Conservation (phyloP, 1,140 invertebrate genomes). For the Diprion similis region DNA sequence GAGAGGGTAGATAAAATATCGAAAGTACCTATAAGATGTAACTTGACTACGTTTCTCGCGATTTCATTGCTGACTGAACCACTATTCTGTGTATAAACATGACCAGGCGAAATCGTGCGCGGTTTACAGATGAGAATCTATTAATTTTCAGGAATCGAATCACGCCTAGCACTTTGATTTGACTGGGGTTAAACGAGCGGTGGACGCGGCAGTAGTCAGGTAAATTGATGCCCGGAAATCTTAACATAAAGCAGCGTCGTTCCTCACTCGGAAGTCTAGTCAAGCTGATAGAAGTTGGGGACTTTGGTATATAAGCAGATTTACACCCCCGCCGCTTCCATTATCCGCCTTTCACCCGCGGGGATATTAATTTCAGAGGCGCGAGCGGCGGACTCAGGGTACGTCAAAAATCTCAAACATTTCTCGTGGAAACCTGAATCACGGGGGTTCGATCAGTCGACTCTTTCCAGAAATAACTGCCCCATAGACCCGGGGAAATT, state of each 20-base stretch:
- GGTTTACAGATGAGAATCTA: neutral
- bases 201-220: neutral
- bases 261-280: neutral
- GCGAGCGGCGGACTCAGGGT: too few relatives aligned
- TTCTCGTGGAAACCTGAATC: neutral
- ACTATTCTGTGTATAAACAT: too few relatives aligned
- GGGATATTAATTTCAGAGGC: too few relatives aligned
- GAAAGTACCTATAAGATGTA: too few relatives aligned
- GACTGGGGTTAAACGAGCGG: neutral
- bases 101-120: too few relatives aligned
- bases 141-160: neutral
- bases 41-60: too few relatives aligned
- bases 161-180: neutral
- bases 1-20: too few relatives aligned
- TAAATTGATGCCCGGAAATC: neutral
- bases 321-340: too few relatives aligned
- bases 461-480: neutral
- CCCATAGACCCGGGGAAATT: too few relatives aligned
- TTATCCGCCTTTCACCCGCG: too few relatives aligned
- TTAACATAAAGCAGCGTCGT: constrained; percentile 1
- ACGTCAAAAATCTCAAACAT: too few relatives aligned
- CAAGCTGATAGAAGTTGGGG: neutral
- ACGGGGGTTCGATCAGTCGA: neutral
- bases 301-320: neutral
- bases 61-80: too few relatives aligned